A percentile compares a stretch with the other conserved stretches of the same genome.
These are phyloP conservation scores for Taenaris catops DNA, from an alignment of 2,888 invertebrate species.

Conservation along the genomic window DNA sequence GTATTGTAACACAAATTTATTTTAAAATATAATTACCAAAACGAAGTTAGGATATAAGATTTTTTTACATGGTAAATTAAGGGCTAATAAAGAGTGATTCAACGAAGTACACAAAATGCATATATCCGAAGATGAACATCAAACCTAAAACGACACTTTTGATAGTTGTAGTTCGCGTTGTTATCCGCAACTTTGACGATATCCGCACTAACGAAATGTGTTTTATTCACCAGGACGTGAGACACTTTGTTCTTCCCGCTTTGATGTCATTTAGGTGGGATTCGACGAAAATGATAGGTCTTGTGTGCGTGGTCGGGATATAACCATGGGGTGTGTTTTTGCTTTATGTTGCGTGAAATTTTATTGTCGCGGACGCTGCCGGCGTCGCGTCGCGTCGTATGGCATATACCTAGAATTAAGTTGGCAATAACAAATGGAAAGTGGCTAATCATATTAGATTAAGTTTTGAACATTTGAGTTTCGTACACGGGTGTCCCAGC, in stretches of 20 bases:
- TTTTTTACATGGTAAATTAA: too few species aligned
- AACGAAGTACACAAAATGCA: too few species aligned
- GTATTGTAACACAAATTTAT: too few species aligned
- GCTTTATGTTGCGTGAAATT: slow-evolving; percentile 79
- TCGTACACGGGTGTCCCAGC: too few species aligned
- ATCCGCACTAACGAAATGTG: slow-evolving; percentile 63
- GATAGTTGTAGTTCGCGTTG: slow-evolving; percentile 62
- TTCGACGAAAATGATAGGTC: slow-evolving; percentile 33
- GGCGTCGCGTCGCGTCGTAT: slow-evolving; percentile 30
- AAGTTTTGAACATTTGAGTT: too few species aligned
- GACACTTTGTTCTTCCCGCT: slow-evolving; percentile 31
- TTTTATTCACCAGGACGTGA: slow-evolving; percentile 43
- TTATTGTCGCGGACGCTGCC: slow-evolving; percentile 59
- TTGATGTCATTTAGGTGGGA: slow-evolving; percentile 13
- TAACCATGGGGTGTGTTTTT: slow-evolving; percentile 75
- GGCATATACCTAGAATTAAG: slow-evolving; percentile 4
- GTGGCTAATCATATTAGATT: too few species aligned
- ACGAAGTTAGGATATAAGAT: too few species aligned
- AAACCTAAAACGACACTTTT: slow-evolving; percentile 36
- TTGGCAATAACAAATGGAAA: slow-evolving; percentile 1
- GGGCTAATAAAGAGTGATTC: too few species aligned
- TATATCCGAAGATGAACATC: slow-evolving; percentile 6
- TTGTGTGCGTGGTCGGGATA: slow-evolving; percentile 43
- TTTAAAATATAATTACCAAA: too few species aligned
- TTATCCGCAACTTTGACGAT: slow-evolving; percentile 62